A percentile compares a stretch with the other conserved stretches of the same genome.
Evolutionary conservation across 53 echinoderm and acorn worm species (phyloP).

Genomic region (Antedon mediterranea): DNA sequence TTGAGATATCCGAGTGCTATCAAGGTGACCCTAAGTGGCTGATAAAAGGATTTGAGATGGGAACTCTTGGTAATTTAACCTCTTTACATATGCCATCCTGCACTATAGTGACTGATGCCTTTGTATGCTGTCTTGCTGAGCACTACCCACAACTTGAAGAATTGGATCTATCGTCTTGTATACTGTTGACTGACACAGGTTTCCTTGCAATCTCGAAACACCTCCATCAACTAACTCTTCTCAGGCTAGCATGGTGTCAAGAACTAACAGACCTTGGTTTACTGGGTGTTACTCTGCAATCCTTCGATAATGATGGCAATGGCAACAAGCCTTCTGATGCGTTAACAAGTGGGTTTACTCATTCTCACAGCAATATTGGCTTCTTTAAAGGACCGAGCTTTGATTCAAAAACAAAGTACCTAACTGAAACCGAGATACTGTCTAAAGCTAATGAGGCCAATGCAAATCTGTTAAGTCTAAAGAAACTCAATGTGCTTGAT

Average conservation of each 20-base stretch:
- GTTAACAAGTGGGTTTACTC: constrained; percentile 60
- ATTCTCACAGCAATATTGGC: constrained; percentile 85
- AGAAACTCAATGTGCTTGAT: constrained; percentile 41
- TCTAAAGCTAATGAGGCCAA: constrained; percentile 29
- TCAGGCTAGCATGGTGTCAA: constrained; percentile 81
- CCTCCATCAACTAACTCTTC: constrained; percentile 36
- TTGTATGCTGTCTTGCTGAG: constrained; percentile 39
- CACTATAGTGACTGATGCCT: constrained; percentile 51
- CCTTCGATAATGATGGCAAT: constrained; percentile 35
- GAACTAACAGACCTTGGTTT: constrained; percentile 85
- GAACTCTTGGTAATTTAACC: constrained; percentile 17
- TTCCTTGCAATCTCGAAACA: constrained; percentile 19
- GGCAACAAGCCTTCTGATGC: too few relatives aligned
- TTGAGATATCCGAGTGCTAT: constrained; percentile 26
- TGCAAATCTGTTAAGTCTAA: constrained; percentile 30
- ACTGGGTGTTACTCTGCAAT: constrained; percentile 68
- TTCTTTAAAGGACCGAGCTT: constrained; percentile 69
- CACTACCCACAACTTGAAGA: constrained; percentile 41
- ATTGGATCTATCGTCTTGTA: constrained; percentile 72
- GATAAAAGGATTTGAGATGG: constrained; percentile 21
- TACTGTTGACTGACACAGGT: constrained; percentile 43
- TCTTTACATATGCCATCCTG: constrained; percentile 58
- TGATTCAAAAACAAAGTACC: constrained; percentile 43
- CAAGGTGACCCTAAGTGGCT: constrained; percentile 31
- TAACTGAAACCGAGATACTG: constrained; percentile 21